Conservation (phyloP, 2,797 vertebrate genomes). For the Lacerta bilineata region DNA sequence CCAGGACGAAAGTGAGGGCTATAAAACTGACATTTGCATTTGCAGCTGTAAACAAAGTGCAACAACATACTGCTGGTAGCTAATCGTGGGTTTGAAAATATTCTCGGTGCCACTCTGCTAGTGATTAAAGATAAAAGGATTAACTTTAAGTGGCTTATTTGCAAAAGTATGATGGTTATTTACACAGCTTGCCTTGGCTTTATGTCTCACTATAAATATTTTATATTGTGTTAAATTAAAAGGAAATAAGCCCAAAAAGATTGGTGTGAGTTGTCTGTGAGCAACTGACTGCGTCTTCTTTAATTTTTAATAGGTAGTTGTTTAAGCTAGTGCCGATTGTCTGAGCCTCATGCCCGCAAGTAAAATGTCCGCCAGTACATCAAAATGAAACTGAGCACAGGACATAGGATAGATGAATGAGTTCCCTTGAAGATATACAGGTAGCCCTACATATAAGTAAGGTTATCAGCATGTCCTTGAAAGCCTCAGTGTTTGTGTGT, state of each 20-base stretch:
- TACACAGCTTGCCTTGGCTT: constrained; percentile 28
- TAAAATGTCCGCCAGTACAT: constrained; percentile 5
- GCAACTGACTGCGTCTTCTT: neutral
- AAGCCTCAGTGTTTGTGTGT: too few species aligned
- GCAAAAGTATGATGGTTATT: constrained; percentile 13
- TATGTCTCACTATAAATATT: neutral
- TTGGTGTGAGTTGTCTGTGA: neutral
- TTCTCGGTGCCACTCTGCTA: neutral
- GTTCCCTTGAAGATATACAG: neutral
- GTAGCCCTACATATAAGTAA: neutral
- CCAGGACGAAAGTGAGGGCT: neutral
- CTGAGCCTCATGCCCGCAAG: neutral
- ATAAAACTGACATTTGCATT: neutral
- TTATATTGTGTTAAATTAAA: constrained; percentile 35
- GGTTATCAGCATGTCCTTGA: too few species aligned
- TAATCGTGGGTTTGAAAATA: constrained; percentile 19
- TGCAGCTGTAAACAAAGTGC: neutral
- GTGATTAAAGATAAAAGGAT: constrained; percentile 30
- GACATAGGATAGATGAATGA: neutral
- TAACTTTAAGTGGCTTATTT: constrained; percentile 24
- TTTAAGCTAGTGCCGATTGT: constrained; percentile 19
- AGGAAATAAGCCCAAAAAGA: constrained; percentile 16
- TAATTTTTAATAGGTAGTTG: neutral
- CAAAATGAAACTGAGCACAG: neutral
- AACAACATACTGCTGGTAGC: neutral